phyloP scores from a whole-genome alignment of 2,113 vertebrate species.

The Archocentrus centrarchus region DNA sequence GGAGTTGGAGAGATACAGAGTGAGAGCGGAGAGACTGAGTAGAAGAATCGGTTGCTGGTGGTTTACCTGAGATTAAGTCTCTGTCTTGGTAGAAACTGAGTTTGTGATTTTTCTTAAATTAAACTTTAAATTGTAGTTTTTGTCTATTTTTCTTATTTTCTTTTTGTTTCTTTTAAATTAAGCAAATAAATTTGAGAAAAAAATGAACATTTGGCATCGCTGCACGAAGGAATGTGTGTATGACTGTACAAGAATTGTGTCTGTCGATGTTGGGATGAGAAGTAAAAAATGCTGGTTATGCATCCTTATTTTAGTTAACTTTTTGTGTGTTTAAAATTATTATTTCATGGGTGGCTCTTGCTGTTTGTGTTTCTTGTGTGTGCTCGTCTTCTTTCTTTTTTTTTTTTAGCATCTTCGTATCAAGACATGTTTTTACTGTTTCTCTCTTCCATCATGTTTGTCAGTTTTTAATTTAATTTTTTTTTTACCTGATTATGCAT shows the following conservation, averaged over 20 bases:
- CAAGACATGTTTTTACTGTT: constrained; percentile 22
- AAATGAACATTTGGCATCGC: background rate
- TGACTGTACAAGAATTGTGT: constrained; percentile 18
- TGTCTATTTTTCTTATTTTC: background rate
- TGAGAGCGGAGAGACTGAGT: constrained; percentile 46
- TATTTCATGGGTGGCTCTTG: background rate
- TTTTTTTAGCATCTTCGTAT: background rate
- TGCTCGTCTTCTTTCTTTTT: background rate
- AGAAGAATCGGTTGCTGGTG: constrained; percentile 54
- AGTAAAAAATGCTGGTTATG: background rate
- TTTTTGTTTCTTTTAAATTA: background rate
- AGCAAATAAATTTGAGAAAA: background rate
- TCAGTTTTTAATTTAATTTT: constrained; percentile 13
- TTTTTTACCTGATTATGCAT: background rate
- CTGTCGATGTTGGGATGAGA: background rate
- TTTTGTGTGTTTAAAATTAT: background rate
- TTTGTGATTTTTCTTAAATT: background rate
- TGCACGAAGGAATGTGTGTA: background rate
- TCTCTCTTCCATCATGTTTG: background rate
- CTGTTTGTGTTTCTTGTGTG: background rate
- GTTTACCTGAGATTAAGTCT: constrained; percentile 45
- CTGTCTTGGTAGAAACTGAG: constrained; percentile 24
- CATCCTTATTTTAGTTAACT: background rate
- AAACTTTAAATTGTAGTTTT: background rate
- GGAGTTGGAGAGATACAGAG: constrained; percentile 69